Evolutionary conservation across 2,113 vertebrate species (phyloP), one percentile per base, ranked within the genome.

Genomic region (Sigmodon hispidus): DNA sequence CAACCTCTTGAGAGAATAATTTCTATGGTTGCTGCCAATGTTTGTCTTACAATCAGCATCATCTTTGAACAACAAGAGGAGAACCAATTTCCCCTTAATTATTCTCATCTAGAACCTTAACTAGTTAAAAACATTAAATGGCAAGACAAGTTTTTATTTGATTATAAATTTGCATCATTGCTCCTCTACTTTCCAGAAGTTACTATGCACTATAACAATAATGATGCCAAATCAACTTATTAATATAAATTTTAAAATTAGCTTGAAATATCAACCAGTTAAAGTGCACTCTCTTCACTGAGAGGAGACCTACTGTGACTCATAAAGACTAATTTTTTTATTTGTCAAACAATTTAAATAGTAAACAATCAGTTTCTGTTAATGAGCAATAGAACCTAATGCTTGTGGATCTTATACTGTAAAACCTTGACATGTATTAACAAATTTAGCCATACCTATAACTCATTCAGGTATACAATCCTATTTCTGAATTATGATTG

Each of bases 401-500:
- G 76, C 9, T 40, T 85, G 52, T 0, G 26, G 79, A 81, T 4
- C 11, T 10, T 16, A 3, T 50, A 16, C 16, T 94, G 34, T 67
- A 69, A 90, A 22, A 90, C 65, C 4, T 31, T 36, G 45, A 40
- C 7, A 10, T 22, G 15, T 31, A 3, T 52, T 79, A 72, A 59
- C 43, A n/a, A 65, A 63, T 34, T 96, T 65, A 72, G 63, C 34
- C 17, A n/a, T 48, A 81, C 61, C 4, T 63, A 4, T 40, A 55
- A 87, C 4, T 94, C 75, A 36, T 83, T 89, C 13, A 84, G 45
- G 15, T 12, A 48, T 59, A 43, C 10, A 57, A 13, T 45, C 92
- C 91, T 43, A 94, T 93, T 87, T 94, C 67, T 85, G 52, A 26
- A 77, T 90, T 70, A 61, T 21, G 70, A 29, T 26, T 89, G 22